A percentile compares a stretch with the other conserved stretches of the same genome.
Evolutionary conservation across 2,113 vertebrate genomes (phyloP).

Genomic region (Melanerpes formicivorus): DNA sequence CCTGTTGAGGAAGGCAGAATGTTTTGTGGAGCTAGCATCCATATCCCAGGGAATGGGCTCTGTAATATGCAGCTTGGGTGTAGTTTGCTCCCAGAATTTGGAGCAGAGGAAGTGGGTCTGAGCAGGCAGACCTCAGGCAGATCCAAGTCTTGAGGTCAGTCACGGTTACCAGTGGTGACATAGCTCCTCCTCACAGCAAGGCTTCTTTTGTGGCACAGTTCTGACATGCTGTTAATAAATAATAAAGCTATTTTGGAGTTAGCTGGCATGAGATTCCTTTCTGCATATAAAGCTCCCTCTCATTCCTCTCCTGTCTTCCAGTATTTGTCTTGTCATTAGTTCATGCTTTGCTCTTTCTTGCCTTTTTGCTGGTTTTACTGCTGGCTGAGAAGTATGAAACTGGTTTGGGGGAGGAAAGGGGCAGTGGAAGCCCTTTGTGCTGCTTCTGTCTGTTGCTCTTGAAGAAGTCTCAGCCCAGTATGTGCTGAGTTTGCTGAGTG

Average conservation of each 20-base stretch:
- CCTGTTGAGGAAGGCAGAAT: background rate
- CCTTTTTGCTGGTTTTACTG: background rate
- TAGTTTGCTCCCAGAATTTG: background rate
- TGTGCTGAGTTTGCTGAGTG: background rate
- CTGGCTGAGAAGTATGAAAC: background rate
- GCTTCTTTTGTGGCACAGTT: background rate
- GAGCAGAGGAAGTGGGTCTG: background rate
- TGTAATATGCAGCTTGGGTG: rapidly evolving
- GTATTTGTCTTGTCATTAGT: background rate
- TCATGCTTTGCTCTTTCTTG: background rate
- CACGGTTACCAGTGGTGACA: background rate
- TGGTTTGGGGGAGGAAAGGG: background rate
- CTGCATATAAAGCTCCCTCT: background rate
- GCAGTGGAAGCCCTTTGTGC: background rate
- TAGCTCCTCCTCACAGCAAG: background rate
- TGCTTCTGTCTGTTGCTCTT: background rate
- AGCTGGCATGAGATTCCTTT: background rate
- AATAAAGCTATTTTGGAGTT: background rate
- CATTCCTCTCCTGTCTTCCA: background rate
- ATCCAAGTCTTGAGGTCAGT: background rate
- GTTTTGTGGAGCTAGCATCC: background rate
- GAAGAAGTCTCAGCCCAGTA: background rate
- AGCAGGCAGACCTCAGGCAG: background rate
- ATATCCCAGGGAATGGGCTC: rapidly evolving
- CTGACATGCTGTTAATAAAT: background rate